Percentiles rank a stretch among this genome's conserved stretches.
Evolutionary conservation across 2,113 vertebrate genomes (phyloP).

Genomic region (Pseudopodoces humilis): DNA sequence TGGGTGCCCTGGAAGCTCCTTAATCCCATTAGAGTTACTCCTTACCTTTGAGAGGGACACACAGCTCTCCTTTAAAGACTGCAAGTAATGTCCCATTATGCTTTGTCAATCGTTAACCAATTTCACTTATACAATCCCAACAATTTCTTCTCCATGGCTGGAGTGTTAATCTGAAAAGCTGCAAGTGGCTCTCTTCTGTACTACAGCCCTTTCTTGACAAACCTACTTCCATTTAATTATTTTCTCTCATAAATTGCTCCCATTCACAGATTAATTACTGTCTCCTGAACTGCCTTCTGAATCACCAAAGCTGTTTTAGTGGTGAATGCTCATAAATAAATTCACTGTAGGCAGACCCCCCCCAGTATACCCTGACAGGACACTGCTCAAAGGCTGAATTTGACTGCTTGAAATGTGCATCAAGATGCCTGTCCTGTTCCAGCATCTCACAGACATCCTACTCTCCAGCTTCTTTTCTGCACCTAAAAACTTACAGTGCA

Average conservation of each 20-base stretch:
- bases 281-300: background rate
- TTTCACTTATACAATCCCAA: background rate
- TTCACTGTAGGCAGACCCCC: background rate
- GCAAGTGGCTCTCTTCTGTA: fast-evolving
- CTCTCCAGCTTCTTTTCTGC: background rate
- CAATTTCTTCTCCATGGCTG: background rate
- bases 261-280: background rate
- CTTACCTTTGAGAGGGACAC: background rate
- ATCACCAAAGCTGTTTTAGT: background rate
- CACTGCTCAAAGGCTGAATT: background rate
- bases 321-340: background rate
- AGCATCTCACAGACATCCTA: background rate
- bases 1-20: background rate
- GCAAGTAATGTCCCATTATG: background rate
- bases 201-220: background rate
- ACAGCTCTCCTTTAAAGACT: background rate
- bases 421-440: background rate
- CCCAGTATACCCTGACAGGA: background rate
- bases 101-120: background rate
- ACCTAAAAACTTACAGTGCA: background rate
- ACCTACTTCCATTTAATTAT: background rate
- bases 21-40: background rate
- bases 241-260: background rate
- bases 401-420: background rate
- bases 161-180: background rate